Conservation (phyloP, 2,113 vertebrate species). For the Xenotilapia flavipinnis region DNA sequence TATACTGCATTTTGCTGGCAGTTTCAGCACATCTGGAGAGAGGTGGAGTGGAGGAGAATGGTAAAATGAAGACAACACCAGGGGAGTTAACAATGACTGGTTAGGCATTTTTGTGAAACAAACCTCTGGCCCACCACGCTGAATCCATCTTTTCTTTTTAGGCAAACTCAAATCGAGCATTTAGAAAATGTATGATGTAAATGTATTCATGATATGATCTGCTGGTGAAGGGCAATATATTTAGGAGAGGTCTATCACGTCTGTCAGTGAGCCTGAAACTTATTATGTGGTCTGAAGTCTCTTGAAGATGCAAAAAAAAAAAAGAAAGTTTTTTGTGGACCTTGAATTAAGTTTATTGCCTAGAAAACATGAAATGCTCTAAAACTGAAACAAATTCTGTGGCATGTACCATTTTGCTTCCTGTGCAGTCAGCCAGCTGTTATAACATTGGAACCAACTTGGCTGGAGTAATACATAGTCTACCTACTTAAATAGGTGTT, state of each 20-base stretch:
- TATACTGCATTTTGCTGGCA: not conserved
- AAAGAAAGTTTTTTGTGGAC: not conserved
- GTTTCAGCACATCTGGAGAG: not conserved
- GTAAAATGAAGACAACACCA: not conserved
- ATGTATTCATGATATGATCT: not conserved
- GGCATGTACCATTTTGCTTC: not conserved
- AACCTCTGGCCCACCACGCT: not conserved
- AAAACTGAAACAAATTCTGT: not conserved
- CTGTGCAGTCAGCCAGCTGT: not conserved
- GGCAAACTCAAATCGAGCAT: not conserved
- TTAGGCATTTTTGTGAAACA: not conserved
- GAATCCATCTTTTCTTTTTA: not conserved
- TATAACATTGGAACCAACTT: not conserved
- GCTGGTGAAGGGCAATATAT: not conserved
- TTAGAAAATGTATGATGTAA: not conserved
- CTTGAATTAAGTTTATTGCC: not conserved
- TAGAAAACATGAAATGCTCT: not conserved
- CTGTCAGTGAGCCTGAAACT: not conserved
- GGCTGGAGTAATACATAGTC: not conserved
- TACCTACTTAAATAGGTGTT: not conserved
- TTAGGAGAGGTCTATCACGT: not conserved
- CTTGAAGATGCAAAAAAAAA: not conserved
- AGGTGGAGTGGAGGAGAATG: not conserved
- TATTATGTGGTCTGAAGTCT: not conserved
- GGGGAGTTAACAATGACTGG: not conserved